Conservation (phyloP, 2,113 vertebrate species). For the Dromiciops gliroides region DNA sequence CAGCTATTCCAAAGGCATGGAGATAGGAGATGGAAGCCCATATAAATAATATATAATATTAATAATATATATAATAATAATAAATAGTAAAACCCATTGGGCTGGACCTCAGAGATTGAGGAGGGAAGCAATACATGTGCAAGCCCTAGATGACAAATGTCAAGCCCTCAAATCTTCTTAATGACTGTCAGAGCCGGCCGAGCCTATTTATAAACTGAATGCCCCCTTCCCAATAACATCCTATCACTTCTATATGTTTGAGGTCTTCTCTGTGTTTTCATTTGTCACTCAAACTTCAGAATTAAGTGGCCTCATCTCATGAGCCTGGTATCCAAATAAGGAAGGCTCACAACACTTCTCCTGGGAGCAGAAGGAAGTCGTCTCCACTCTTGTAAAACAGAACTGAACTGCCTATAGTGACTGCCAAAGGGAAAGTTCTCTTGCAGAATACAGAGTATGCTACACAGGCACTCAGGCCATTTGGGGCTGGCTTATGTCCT, state of each 20-base stretch:
- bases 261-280: constrained; percentile 3
- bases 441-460: constrained; percentile 49
- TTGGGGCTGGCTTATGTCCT: constrained; percentile 67
- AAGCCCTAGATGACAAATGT: not conserved
- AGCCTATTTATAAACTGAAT: not conserved
- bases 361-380: constrained; percentile 33
- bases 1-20: not conserved
- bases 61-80: too few relatives aligned
- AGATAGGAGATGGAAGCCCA: not conserved
- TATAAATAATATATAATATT: not conserved
- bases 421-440: constrained; percentile 57
- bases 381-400: constrained; percentile 49
- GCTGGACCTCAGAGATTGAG: not conserved
- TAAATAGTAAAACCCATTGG: not conserved
- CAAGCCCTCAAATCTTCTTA: not conserved
- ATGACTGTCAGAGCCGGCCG: not conserved
- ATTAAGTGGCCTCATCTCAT: constrained; percentile 49
- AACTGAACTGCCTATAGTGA: constrained; percentile 53
- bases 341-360: constrained; percentile 43
- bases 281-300: constrained; percentile 46
- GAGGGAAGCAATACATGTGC: not conserved
- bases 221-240: not conserved
- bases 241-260: not conserved
- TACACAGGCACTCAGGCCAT: constrained; percentile 39
- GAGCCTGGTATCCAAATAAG: constrained; percentile 49